Evolutionary conservation across 2,888 invertebrate species (phyloP).

Genomic region (Macrophya annulata): DNA sequence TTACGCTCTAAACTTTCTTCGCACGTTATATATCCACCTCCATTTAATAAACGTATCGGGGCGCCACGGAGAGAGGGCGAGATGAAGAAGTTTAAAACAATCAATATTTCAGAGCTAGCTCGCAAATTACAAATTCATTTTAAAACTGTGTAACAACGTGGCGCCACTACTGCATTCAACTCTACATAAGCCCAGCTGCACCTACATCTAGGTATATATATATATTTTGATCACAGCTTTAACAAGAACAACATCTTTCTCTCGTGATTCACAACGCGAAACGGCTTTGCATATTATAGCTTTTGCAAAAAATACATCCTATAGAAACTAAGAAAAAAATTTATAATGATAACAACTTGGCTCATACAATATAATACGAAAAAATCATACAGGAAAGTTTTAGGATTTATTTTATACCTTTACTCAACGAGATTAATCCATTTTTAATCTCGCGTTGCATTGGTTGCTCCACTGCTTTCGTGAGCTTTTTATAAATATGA

Average conservation of each 20-base stretch:
- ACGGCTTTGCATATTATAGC: background rate
- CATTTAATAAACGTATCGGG: slow-evolving; percentile 49
- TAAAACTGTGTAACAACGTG: slow-evolving; percentile 11
- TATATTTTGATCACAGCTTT: background rate
- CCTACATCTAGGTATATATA: background rate
- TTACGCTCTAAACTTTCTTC: slow-evolving; percentile 44
- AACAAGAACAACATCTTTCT: background rate
- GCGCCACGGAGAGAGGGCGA: background rate
- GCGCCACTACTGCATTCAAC: slow-evolving; percentile 22
- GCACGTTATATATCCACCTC: slow-evolving; percentile 36
- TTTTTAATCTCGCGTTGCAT: background rate
- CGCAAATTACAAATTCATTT: slow-evolving; percentile 48
- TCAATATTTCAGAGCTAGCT: slow-evolving; percentile 38
- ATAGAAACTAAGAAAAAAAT: background rate
- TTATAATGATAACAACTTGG: background rate
- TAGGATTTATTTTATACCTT: background rate
- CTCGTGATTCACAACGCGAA: background rate
- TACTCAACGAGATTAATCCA: background rate
- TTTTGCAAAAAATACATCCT: background rate
- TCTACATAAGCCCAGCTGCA: background rate
- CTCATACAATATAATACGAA: no score
- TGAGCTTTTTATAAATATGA: background rate
- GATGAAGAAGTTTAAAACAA: slow-evolving; percentile 47
- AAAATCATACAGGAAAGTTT: background rate
- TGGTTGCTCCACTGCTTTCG: background rate